phyloP scores from a whole-genome alignment of 1,140 invertebrate genomes.

The Pseudomyrmex sp. region DNA sequence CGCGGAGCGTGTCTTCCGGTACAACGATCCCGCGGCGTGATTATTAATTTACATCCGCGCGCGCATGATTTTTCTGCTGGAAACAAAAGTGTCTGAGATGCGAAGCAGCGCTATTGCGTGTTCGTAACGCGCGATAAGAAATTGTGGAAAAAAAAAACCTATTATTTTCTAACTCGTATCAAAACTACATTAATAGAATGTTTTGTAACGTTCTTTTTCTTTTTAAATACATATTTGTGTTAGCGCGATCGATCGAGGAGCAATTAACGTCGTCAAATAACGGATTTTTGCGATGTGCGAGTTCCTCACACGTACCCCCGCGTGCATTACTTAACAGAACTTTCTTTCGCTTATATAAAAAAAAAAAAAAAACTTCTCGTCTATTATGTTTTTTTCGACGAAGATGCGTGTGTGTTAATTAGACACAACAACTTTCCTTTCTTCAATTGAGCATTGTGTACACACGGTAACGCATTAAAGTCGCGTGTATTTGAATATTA shows the following conservation, averaged over 20 bases:
- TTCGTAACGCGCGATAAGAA: background rate
- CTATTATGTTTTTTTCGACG: constrained; percentile 10
- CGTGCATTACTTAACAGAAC: constrained; percentile 28
- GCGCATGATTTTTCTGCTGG: background rate
- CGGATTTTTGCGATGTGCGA: background rate
- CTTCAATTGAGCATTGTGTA: background rate
- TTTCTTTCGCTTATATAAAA: constrained; percentile 40
- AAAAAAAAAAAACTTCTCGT: constrained; percentile 38
- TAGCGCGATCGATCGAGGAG: background rate
- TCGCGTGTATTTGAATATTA: background rate
- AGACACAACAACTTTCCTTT: constrained; percentile 35
- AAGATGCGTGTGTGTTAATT: constrained; percentile 13
- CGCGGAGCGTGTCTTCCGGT: constrained; percentile 83
- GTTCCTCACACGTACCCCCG: background rate
- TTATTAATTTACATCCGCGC: constrained; percentile 62
- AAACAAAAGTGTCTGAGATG: background rate
- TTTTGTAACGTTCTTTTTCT: background rate
- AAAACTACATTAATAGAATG: background rate
- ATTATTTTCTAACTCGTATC: background rate
- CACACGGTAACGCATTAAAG: background rate
- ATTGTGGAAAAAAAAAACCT: background rate
- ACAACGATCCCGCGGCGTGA: constrained; percentile 76
- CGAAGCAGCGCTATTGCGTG: background rate
- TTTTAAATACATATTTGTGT: background rate
- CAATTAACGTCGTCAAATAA: background rate